phyloP scores from a whole-genome alignment of 2,888 invertebrate species.

The Ectemnius lituratus region DNA sequence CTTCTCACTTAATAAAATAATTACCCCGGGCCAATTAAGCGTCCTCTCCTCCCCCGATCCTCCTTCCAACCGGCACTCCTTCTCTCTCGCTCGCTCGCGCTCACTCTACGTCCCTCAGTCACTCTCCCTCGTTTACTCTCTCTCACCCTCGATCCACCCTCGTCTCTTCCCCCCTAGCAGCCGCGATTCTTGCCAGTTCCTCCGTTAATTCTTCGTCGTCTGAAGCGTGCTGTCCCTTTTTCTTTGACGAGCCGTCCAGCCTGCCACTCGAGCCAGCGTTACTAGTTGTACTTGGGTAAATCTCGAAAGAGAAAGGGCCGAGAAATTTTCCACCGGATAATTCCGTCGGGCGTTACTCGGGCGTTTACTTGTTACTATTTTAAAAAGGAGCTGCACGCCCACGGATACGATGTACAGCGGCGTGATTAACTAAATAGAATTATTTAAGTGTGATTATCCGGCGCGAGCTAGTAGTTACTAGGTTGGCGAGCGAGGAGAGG shows the following conservation, averaged over 20 bases:
- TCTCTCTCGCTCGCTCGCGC: slow-evolving; percentile 9
- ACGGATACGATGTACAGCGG: not conserved
- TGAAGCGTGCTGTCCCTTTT: no score
- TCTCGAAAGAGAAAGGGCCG: no score
- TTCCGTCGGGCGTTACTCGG: slow-evolving; percentile 27
- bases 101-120: slow-evolving; percentile 7
- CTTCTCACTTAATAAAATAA: slow-evolving; percentile 78
- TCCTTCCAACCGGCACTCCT: slow-evolving; percentile 6
- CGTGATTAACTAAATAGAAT: slow-evolving; percentile 21
- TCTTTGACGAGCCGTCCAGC: not conserved
- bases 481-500: not conserved
- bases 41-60: slow-evolving; percentile 53
- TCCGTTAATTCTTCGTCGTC: not conserved
- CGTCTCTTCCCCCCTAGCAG: not conserved
- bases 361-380: slow-evolving; percentile 39
- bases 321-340: slow-evolving; percentile 5
- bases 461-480: no score
- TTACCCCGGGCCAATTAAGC: slow-evolving; percentile 77
- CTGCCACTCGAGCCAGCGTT: no score
- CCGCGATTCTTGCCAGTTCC: slow-evolving; percentile 1
- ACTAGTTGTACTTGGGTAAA: no score
- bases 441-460: slow-evolving; percentile 20
- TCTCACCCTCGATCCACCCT: slow-evolving; percentile 1
- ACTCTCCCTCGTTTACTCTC: not conserved
- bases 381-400: slow-evolving; percentile 14